phyloP scores from a whole-genome alignment of 1,140 invertebrate genomes.

The Ericerus pela region DNA sequence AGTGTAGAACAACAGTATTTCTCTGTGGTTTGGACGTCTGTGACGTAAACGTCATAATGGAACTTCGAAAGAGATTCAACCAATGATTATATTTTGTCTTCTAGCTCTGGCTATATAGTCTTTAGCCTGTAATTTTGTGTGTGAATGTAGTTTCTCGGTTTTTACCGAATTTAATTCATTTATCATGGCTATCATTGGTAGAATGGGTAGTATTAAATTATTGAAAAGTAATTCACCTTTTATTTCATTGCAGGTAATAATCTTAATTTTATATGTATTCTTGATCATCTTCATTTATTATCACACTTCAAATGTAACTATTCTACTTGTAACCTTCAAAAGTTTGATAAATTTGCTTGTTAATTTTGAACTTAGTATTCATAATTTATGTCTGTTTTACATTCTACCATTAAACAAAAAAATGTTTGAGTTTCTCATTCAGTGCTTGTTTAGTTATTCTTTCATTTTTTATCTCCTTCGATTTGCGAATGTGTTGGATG shows the following conservation, averaged over 20 bases:
- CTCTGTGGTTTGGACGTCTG: too few relatives aligned
- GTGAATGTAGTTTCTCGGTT: too few relatives aligned
- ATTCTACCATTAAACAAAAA: too few relatives aligned
- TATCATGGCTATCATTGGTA: neutral
- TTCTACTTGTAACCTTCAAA: constrained; percentile 1
- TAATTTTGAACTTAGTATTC: too few relatives aligned
- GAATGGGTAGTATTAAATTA: constrained; percentile 1
- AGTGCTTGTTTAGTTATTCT: neutral
- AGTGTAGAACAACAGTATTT: too few relatives aligned
- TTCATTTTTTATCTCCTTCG: neutral
- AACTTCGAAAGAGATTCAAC: too few relatives aligned
- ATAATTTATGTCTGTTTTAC: too few relatives aligned
- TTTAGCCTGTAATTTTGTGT: too few relatives aligned
- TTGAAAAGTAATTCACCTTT: neutral
- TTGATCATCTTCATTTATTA: neutral
- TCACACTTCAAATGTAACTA: neutral
- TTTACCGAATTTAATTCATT: neutral
- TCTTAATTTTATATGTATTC: neutral
- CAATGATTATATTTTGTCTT: too few relatives aligned
- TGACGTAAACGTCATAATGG: too few relatives aligned
- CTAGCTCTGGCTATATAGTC: too few relatives aligned
- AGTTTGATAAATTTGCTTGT: neutral
- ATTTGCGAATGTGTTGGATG: neutral
- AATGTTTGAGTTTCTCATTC: neutral
- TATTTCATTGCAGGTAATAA: neutral